Base-by-base conservation (phyloP, 2,888 invertebrate genomes). In the Hydrotaea diabolus region DNA sequence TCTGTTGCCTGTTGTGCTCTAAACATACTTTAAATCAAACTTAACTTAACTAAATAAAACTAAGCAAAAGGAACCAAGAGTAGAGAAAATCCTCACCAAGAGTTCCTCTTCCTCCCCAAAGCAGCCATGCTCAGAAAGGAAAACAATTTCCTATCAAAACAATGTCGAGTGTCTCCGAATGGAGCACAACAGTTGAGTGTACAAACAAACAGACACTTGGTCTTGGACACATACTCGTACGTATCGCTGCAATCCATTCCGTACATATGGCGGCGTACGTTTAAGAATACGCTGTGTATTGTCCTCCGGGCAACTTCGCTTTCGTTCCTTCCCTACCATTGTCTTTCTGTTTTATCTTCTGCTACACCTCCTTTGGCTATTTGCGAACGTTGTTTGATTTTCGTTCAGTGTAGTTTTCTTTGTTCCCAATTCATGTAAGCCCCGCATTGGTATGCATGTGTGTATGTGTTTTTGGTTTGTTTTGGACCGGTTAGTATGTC, bases 91-190 rank as follows among this genome's bases (percentile, higher is more conserved):
- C 31, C 31, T 31, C 2, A 2, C 39, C 1, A 39, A 13, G 39
- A 39, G 39, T 11, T 39, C 39, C 9, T 39, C 39, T 39, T 39
- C 39, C 4, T 19, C 19, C 13, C 1, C 55, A 5, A 11, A 57
- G 15, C 43, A 13, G 5, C 43, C 43, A 43, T 43, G 4, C 59
- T 59, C 23, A 62, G 17, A 69, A 71, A 71, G 59, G 62, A 77
- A 77, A 78, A 77, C 78, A 78, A 78, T 82, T 82, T 82, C 77
- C 77, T 59, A 55, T 64, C 36, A 71, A 69, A 82, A 75, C 62
- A 53, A 62, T 64, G 64, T 43, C 64, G 64, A 36, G 64, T 76
- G 69, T 69, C 69, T 23, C 39, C 43, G 69, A 46, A 23, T 26
- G 59, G 31, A 62, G 23, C 62, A 62, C n/a, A 31, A 23, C 69